Evolutionary conservation across 2,113 vertebrate species (phyloP).

Genomic region (Thunnus maccoyii): DNA sequence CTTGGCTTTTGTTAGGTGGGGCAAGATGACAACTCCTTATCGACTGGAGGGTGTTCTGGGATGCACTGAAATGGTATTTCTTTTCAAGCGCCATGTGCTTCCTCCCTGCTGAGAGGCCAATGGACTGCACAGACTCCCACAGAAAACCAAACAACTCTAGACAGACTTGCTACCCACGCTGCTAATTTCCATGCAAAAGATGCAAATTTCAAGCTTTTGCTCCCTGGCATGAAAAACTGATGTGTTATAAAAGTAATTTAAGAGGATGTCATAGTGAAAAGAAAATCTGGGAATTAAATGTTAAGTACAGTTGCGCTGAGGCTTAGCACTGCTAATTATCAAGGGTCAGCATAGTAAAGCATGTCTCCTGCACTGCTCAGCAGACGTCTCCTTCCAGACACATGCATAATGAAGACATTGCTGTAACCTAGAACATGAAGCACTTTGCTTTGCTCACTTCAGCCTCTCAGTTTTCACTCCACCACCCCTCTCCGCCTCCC

Average conservation of each 20-base stretch:
- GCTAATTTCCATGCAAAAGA: neutral
- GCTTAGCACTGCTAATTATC: conserved; percentile 34
- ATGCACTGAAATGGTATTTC: conserved; percentile 39
- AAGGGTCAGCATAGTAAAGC: conserved; percentile 16
- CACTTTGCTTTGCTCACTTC: conserved; percentile 30
- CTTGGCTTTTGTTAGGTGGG: conserved; percentile 55
- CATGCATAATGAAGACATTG: conserved; percentile 33
- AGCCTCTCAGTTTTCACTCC: conserved; percentile 24
- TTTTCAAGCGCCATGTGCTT: conserved; percentile 21
- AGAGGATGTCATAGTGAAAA: conserved; percentile 3
- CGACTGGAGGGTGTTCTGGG: conserved; percentile 28
- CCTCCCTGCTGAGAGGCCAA: conserved; percentile 12
- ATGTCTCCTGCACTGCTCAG: conserved; percentile 8
- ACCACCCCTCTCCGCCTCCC: conserved; percentile 20
- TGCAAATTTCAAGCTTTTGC: neutral
- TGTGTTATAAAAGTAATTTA: neutral
- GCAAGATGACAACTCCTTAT: conserved; percentile 62
- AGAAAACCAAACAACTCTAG: neutral
- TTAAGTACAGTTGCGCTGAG: neutral
- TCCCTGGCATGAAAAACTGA: conserved; percentile 16
- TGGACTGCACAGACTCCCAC: neutral
- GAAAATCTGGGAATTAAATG: conserved; percentile 12
- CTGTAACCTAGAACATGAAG: conserved; percentile 11
- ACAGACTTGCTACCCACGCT: neutral
- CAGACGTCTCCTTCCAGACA: neutral